phyloP scores from a whole-genome alignment of 2,888 invertebrate species.

The Calameuta filiformis region DNA sequence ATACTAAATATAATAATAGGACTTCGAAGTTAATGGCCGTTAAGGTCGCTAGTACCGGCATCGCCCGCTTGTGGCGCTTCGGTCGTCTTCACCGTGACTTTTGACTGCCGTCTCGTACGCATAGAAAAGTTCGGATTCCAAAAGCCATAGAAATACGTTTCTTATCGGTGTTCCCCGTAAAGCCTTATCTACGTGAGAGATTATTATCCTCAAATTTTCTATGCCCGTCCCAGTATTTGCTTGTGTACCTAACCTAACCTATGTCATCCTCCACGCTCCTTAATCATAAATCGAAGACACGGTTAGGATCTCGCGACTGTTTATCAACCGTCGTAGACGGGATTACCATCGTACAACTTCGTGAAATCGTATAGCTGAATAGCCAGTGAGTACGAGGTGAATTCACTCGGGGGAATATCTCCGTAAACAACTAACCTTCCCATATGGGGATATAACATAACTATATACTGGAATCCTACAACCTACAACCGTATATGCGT shows the following conservation, averaged over 20 bases:
- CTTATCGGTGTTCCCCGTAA: neutral
- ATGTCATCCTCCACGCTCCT: neutral
- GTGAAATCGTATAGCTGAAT: slow-evolving; percentile 42
- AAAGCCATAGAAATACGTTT: neutral
- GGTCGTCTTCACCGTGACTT: neutral
- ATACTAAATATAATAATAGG: slow-evolving; percentile 47
- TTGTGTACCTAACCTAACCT: neutral
- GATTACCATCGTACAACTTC: slow-evolving; percentile 48
- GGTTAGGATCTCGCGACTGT: neutral
- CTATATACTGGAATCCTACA: neutral
- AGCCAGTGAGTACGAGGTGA: neutral
- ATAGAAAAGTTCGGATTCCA: neutral
- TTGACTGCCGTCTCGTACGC: neutral
- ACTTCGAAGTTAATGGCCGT: slow-evolving; percentile 2
- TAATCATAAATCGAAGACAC: neutral
- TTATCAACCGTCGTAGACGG: slow-evolving; percentile 5
- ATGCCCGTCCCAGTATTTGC: too few relatives aligned
- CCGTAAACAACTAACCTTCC: neutral
- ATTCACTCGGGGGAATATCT: neutral
- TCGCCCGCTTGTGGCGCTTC: neutral
- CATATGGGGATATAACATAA: neutral
- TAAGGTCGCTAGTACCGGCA: neutral
- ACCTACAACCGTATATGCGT: neutral
- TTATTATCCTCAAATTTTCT: neutral
- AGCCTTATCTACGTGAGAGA: neutral